Evolutionary conservation across 2,113 vertebrate genomes (phyloP).

Genomic region (Muscicapa adusta): DNA sequence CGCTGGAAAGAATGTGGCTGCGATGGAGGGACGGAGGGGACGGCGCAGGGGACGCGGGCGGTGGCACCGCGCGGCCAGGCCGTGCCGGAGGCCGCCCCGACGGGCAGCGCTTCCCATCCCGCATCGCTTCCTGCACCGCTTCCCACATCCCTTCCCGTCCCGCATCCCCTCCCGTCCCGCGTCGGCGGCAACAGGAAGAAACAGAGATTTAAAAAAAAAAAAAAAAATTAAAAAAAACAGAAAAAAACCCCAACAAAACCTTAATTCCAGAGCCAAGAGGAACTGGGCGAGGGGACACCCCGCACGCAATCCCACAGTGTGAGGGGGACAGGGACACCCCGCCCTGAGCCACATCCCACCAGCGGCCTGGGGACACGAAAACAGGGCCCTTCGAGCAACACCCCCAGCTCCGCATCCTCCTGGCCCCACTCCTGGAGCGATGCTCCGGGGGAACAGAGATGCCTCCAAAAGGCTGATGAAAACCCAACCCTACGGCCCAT

Average conservation of each 20-base stretch:
- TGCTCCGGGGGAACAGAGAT: background rate
- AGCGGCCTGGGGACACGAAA: background rate
- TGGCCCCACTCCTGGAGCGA: background rate
- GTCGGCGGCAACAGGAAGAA: background rate
- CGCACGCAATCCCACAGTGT: background rate
- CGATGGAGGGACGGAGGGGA: background rate
- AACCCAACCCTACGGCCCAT: background rate
- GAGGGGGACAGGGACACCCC: background rate
- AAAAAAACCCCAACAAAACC: background rate
- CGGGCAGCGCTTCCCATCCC: background rate
- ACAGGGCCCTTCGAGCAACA: background rate
- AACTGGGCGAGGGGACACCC: background rate
- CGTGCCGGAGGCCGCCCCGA: background rate
- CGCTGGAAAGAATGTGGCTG: constrained; percentile 45
- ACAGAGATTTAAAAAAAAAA: background rate
- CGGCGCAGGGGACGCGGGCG: background rate
- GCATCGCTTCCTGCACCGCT: background rate
- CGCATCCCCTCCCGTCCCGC: background rate
- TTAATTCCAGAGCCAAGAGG: background rate
- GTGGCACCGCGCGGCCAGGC: background rate
- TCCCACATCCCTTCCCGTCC: background rate
- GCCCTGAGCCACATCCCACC: background rate
- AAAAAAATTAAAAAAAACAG: no score
- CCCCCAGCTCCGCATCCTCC: background rate
- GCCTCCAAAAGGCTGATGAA: background rate